phyloP scores from a whole-genome alignment of 2,888 invertebrate species.

The Brenthis hecate region DNA sequence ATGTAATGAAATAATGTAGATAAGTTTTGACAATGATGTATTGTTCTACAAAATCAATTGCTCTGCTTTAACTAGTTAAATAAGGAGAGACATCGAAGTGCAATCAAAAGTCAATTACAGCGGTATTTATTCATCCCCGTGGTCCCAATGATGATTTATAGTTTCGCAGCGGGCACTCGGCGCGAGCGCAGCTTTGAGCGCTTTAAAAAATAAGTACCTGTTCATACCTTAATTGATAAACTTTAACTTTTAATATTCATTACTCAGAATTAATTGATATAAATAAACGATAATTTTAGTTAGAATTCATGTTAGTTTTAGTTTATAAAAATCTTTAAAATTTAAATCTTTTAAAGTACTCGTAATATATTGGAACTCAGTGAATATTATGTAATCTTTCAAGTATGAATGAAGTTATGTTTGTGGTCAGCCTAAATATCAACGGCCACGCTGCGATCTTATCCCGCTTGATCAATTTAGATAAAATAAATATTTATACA shows the following conservation, averaged over 20 bases:
- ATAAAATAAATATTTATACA: slow-evolving; percentile 83
- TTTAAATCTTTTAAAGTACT: not conserved
- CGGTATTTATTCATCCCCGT: slow-evolving; percentile 74
- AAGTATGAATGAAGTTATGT: slow-evolving; percentile 25
- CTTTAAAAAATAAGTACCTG: slow-evolving; percentile 69
- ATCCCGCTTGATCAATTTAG: slow-evolving; percentile 81
- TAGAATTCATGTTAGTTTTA: not conserved
- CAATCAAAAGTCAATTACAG: slow-evolving; percentile 80
- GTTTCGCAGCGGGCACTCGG: slow-evolving; percentile 76
- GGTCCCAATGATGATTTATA: slow-evolving; percentile 75
- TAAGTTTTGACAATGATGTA: slow-evolving; percentile 42
- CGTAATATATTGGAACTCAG: not conserved
- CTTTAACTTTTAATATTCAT: slow-evolving; percentile 45
- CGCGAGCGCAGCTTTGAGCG: slow-evolving; percentile 71
- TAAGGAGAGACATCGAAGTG: slow-evolving; percentile 66
- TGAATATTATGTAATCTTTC: slow-evolving; percentile 5
- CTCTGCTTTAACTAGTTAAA: slow-evolving; percentile 59
- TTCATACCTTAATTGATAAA: slow-evolving; percentile 47
- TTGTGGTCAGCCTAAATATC: slow-evolving; percentile 36
- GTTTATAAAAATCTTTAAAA: not conserved
- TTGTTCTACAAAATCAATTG: slow-evolving; percentile 56
- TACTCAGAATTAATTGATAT: not conserved
- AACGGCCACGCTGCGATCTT: slow-evolving; percentile 75
- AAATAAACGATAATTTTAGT: too few relatives aligned
- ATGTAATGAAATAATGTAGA: slow-evolving; percentile 29